Base-by-base conservation (phyloP, 2,888 invertebrate species). In the Drosophila histrio region DNA sequence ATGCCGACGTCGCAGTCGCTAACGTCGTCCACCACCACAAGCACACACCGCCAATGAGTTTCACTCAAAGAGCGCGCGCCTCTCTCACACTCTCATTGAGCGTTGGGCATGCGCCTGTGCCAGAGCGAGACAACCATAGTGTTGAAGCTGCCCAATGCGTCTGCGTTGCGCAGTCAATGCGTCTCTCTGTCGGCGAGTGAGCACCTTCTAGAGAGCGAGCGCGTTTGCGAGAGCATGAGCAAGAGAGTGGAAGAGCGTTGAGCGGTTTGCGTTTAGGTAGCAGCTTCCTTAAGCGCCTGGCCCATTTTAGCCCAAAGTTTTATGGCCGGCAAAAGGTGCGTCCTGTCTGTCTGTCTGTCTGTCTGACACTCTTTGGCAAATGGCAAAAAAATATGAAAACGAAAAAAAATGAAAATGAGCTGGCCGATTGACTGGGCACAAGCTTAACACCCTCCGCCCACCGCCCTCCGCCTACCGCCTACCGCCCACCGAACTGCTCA, bases 241-340 rank as follows among this genome's bases (percentile, higher is more conserved):
- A 49, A 9, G 26, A 32, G 34, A 19, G 46, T 30, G 69, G 17
- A 21, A 52, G 67, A 32, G 70, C 44, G 24, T 67, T 46, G 41
- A 32, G 38, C 36, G 54, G 17, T 62, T 34, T 53, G 30, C 24
- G 34, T 47, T 5, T 60, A 72, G 75, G 74, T 63, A 74, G 53
- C 68, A 74, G 75, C 79, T 78, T 78, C 79, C 75, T 70, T 79
- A 47, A 79, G 70, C 74, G 50, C 50, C 61, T 67, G 67, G 67
- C 72, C 73, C 71, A 72, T 70, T 70, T 70, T 46, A 22, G 58
- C 52, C 72, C 39, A 54, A 49, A 32, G 44, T 68, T 78, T 78
- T 73, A 78, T 68, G 68, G 39, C 49, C 69, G 44, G 32, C 63
- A 30, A 77, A 73, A 72, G 73, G 72, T 73, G 74, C 60, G 60